These are phyloP conservation scores for Glareola pratincola DNA, from an alignment of 2,113 vertebrate genomes.

Conservation along the genomic window DNA sequence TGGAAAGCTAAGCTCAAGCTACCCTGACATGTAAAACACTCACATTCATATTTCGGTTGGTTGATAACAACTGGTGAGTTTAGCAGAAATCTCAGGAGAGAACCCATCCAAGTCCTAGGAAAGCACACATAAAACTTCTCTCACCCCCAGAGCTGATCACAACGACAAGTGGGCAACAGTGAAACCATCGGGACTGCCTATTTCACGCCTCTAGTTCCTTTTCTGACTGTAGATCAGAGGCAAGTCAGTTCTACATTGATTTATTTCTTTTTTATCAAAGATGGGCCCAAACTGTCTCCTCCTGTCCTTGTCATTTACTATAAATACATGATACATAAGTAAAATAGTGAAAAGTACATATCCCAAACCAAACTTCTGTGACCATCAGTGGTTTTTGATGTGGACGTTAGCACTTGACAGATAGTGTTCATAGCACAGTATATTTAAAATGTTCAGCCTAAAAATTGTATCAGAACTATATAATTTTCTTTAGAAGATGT, in stretches of 20 bases:
- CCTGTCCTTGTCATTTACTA: background rate
- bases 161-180: background rate
- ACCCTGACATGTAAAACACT: background rate
- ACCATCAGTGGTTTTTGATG: background rate
- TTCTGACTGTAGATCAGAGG: background rate
- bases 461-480: background rate
- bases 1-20: background rate
- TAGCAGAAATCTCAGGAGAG: background rate
- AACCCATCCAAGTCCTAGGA: background rate
- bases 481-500: background rate
- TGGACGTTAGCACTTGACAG: background rate
- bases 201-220: background rate
- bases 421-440: background rate
- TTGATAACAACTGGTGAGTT: background rate
- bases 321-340: rapidly evolving
- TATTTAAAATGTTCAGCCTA: background rate
- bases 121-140: background rate
- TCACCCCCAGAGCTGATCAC: rapidly evolving
- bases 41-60: rapidly evolving
- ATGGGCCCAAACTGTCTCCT: background rate
- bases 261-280: background rate
- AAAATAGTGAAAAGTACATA: background rate
- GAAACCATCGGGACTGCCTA: background rate
- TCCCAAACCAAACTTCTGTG: background rate
- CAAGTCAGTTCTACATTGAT: background rate